Evolutionary conservation across 2,113 vertebrate species (phyloP).

Genomic region (Otocyon megalotis): DNA sequence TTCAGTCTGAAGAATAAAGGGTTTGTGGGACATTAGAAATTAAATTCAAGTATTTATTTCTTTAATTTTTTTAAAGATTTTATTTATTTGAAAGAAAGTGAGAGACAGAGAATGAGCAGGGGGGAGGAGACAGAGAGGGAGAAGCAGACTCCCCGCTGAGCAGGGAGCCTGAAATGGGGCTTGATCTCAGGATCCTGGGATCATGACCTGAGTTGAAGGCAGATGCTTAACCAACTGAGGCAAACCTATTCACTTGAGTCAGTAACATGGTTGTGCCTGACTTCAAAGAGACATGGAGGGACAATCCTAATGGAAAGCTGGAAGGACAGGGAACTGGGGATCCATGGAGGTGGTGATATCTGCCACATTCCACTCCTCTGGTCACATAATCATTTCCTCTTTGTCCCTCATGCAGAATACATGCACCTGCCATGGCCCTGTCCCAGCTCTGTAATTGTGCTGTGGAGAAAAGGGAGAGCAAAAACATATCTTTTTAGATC

Average conservation of each 20-base stretch:
- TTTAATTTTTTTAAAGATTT: background rate
- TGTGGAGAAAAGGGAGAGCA: fast-evolving
- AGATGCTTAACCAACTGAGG: too few species aligned
- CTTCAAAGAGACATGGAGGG: background rate
- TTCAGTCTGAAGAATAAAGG: background rate
- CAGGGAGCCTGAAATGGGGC: background rate
- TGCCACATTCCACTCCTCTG: background rate
- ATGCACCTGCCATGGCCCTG: too few species aligned
- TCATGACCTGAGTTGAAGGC: too few species aligned
- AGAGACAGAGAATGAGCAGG: too few species aligned
- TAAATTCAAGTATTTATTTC: background rate
- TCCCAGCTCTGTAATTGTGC: background rate
- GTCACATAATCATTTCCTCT: background rate
- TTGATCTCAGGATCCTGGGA: background rate
- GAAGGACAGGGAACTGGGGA: background rate
- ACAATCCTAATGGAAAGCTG: background rate
- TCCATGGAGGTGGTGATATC: background rate
- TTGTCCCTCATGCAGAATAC: background rate
- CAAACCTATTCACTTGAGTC: background rate
- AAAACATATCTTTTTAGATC: background rate
- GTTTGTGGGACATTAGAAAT: background rate
- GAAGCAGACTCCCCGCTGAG: too few species aligned
- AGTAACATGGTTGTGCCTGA: background rate
- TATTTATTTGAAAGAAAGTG: too few species aligned
- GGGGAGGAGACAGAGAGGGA: too few species aligned